Base-by-base conservation (phyloP, 1,140 invertebrate species). In the Centruroides sculpturatus region DNA sequence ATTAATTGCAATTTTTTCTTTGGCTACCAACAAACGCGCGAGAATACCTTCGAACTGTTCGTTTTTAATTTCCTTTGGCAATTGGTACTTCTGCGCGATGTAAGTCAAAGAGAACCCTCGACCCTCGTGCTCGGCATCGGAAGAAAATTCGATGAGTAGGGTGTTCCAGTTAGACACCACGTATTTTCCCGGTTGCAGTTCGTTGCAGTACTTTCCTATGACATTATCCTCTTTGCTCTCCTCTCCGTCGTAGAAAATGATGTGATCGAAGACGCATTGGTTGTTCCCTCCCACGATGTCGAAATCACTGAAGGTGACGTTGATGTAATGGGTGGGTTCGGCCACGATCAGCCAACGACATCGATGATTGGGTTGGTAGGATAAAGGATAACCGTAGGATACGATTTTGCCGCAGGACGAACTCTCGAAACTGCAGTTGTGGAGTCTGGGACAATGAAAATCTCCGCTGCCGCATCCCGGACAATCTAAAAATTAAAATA, bases 391-490 rank as follows among this genome's bases (percentile, higher is more conserved):
- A 7, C 67, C 68, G 41, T 66, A 63, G 3, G 69, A 70, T 41
- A 64, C 47, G 47, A 71, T 70, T 35, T 66, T 55, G 34, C 68
- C 68, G 63, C 69, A 71, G 6, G 57, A 35, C 6, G 61, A 62
- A 10, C 56, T 59, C 6, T 56, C 13, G 8, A 41, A 41, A 41
- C 5, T 41, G 50, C 69, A 70, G 23, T 57, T 52, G 50, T 70
- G 66, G 0, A 60, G 9, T 13, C 62, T 57, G 13, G 65, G 51
- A 57, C 69, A 70, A 4, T 57, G 36, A 47, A 59, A 64, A 62
- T 70, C 69, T 9, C 69, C 69, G 13, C 66, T 64, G 9, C 69
- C 69, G 64, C 69, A 70, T 5, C 68, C 69, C 10, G 67, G 68
- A 60, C 69, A 70, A 49, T 68, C 66, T 66, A 23, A 13, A 23